Evolutionary conservation across 2,113 vertebrate species (phyloP).

Genomic region (Ptilorrhoa leucosticta): DNA sequence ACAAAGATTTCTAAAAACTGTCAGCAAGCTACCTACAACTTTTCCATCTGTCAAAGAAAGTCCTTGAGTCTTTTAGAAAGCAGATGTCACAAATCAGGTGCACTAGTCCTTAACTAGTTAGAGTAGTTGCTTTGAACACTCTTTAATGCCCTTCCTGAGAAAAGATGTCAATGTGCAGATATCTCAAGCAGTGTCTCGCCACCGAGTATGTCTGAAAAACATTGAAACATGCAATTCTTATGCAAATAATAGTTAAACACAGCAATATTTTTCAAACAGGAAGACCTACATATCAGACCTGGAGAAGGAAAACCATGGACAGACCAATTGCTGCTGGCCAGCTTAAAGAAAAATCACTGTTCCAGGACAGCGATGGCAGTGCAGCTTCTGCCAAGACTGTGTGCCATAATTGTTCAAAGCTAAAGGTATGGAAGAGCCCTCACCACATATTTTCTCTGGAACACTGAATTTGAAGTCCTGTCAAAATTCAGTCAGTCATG

Average conservation of each 20-base stretch:
- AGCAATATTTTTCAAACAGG: slow-evolving; percentile 3
- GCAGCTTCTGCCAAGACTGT: neutral
- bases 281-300: neutral
- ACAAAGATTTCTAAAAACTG: neutral
- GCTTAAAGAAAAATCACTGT: slow-evolving; percentile 8
- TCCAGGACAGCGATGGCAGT: neutral
- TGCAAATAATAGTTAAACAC: neutral
- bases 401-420: slow-evolving; percentile 9
- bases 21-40: neutral
- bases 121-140: neutral
- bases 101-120: neutral
- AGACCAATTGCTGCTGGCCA: neutral
- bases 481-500: neutral
- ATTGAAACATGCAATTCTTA: neutral
- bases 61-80: neutral
- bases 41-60: neutral
- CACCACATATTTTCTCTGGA: neutral
- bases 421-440: slow-evolving; percentile 46
- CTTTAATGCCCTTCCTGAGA: neutral
- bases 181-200: neutral
- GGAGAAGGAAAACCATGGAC: slow-evolving; percentile 30
- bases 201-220: neutral
- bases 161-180: neutral
- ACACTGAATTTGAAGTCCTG: neutral
- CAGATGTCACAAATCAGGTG: neutral